These are phyloP conservation scores for Nesoenas mayeri DNA, from an alignment of 2,113 vertebrate species.

Conservation along the genomic window DNA sequence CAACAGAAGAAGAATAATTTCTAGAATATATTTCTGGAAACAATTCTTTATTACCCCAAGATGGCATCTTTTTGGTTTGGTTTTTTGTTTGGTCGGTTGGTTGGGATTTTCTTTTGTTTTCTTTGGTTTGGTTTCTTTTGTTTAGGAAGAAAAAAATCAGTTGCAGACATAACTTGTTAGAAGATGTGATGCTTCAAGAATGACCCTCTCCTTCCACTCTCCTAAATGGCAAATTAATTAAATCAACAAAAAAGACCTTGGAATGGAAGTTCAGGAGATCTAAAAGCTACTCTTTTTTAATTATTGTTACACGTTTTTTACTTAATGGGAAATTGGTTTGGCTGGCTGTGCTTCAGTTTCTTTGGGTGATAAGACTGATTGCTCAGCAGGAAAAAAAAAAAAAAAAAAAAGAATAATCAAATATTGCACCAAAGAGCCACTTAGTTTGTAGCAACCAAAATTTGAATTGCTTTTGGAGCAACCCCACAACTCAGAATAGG, in stretches of 20 bases:
- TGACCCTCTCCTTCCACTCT: background rate
- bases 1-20: background rate
- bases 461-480: background rate
- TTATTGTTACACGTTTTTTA: background rate
- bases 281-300: background rate
- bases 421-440: background rate
- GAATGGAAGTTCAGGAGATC: background rate
- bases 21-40: background rate
- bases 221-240: background rate
- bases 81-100: no score
- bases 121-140: no score
- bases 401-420: background rate
- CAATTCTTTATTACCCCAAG: background rate
- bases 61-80: rapidly evolving
- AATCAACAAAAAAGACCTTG: background rate
- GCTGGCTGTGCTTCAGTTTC: background rate
- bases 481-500: rapidly evolving
- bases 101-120: no score
- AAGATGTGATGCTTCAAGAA: background rate
- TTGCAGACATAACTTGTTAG: background rate
- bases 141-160: background rate
- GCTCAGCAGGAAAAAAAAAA: background rate
- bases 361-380: background rate
- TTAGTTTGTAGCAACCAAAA: background rate
- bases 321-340: background rate